Conservation (phyloP, 2,113 vertebrate genomes). For the Nipponia nippon region DNA sequence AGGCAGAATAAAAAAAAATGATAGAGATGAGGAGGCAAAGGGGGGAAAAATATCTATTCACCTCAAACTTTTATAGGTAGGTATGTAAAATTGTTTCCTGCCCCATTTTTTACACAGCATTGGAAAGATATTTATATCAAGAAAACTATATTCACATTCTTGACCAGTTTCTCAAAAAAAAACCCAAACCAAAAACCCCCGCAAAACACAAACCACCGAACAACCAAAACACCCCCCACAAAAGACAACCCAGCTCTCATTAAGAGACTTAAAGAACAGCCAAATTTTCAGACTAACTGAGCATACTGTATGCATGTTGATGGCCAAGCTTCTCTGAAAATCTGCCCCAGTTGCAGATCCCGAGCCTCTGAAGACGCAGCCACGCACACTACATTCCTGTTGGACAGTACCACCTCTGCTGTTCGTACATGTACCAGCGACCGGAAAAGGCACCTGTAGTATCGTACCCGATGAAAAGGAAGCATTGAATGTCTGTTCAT, state of each 20-base stretch:
- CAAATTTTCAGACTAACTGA: not conserved
- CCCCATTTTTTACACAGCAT: not conserved
- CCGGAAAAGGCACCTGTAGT: not conserved
- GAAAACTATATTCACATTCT: not conserved
- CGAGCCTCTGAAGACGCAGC: not conserved
- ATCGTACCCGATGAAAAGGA: not conserved
- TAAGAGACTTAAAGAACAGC: not conserved
- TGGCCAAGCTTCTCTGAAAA: not conserved
- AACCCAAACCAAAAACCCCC: not conserved
- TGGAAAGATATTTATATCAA: not conserved
- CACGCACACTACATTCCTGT: accelerated
- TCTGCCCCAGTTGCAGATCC: not conserved
- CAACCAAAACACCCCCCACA: not conserved
- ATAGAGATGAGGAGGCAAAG: not conserved
- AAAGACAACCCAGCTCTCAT: not conserved
- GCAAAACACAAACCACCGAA: not conserved
- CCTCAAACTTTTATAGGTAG: not conserved
- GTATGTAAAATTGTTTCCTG: not conserved
- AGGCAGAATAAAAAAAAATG: not conserved
- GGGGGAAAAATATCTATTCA: not conserved
- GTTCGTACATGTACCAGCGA: accelerated
- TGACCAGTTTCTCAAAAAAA: not conserved
- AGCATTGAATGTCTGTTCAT: not conserved
- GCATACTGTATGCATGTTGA: no score
- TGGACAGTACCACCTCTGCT: not conserved